phyloP scores from a whole-genome alignment of 2,113 vertebrate genomes.

The Strix uralensis region DNA sequence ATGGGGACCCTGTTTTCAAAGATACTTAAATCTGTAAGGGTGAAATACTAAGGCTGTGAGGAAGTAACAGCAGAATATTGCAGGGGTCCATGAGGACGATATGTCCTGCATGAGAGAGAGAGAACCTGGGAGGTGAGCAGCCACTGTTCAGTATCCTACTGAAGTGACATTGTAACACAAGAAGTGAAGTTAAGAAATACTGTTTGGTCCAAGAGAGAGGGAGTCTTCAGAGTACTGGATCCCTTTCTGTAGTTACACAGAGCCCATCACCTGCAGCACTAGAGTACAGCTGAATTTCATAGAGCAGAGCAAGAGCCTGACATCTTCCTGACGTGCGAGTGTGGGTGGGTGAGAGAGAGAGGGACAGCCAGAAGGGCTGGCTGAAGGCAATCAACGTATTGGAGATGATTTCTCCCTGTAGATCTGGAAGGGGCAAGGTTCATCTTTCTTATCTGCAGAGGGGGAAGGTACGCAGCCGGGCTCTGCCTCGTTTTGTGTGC shows the following conservation, averaged over 20 bases:
- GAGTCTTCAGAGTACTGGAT: not conserved
- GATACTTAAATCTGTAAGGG: not conserved
- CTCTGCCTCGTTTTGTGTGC: not conserved
- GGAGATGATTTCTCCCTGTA: slow-evolving; percentile 39
- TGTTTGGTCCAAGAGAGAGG: not conserved
- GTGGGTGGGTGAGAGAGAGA: not conserved
- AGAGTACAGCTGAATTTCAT: not conserved
- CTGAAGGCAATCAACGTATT: not conserved
- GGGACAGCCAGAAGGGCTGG: not conserved
- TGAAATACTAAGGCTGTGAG: not conserved
- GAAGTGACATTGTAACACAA: not conserved
- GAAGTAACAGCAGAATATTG: not conserved
- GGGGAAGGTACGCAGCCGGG: not conserved
- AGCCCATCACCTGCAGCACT: not conserved
- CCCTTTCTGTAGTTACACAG: not conserved
- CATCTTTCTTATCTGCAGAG: slow-evolving; percentile 48
- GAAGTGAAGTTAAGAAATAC: not conserved
- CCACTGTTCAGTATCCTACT: not conserved
- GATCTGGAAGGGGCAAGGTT: slow-evolving; percentile 48
- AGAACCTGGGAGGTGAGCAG: not conserved
- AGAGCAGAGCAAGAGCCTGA: not conserved
- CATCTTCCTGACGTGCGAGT: not conserved
- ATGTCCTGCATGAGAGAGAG: not conserved
- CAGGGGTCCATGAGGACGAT: not conserved
- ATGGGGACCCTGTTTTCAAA: not conserved